A percentile compares a stretch with the other conserved stretches of the same genome.
Conservation (phyloP, 2,113 vertebrate genomes). For the Empidonax alnorum region DNA sequence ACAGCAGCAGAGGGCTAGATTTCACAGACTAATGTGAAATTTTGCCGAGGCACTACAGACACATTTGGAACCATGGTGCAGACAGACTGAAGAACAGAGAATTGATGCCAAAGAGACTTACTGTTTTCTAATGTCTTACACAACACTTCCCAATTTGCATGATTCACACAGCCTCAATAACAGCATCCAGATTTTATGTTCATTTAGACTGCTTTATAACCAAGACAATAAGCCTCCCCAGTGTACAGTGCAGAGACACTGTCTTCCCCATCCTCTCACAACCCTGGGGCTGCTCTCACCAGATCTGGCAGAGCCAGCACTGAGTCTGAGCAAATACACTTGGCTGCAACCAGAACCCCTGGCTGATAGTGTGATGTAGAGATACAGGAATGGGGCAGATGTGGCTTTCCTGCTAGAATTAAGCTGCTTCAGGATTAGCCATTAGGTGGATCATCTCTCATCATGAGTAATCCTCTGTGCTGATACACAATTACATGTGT, state of each 20-base stretch:
- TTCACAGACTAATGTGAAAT: background rate
- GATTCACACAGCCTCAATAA: background rate
- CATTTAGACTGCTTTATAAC: background rate
- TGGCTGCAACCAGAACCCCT: background rate
- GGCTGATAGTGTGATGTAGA: background rate
- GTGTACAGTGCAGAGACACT: background rate
- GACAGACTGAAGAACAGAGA: background rate
- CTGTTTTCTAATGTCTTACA: fast-evolving
- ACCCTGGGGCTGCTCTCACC: background rate
- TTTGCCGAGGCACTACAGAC: fast-evolving
- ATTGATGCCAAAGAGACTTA: background rate
- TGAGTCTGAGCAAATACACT: background rate
- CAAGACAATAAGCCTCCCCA: background rate
- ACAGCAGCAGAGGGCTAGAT: background rate
- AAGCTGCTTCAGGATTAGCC: background rate
- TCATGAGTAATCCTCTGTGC: background rate
- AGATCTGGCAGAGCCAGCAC: background rate
- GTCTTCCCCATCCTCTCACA: background rate
- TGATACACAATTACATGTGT: background rate
- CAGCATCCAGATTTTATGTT: background rate
- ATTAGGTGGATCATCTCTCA: background rate
- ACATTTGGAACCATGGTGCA: background rate
- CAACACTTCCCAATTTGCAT: background rate
- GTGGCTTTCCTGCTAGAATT: background rate
- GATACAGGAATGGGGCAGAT: background rate